Conservation (phyloP, 2,797 vertebrate species). For the Oryzias dopingdopingensis region DNA sequence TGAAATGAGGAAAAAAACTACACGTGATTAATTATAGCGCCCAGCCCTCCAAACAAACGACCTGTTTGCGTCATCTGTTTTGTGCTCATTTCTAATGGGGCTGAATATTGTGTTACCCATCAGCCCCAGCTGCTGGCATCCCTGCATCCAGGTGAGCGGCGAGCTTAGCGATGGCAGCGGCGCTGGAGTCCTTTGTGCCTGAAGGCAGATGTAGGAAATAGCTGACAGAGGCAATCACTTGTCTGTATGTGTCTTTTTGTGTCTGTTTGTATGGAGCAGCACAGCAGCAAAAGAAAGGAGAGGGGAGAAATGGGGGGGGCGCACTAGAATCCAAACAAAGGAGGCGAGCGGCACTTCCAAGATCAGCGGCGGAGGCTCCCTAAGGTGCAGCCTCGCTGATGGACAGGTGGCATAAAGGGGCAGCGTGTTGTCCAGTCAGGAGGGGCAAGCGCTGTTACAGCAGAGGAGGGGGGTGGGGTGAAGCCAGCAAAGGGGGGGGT, state of each 20-base stretch:
- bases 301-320: constrained; percentile 4
- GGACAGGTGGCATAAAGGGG: constrained; percentile 78
- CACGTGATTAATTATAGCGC: constrained; percentile 17
- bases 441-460: constrained; percentile 63
- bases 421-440: constrained; percentile 74
- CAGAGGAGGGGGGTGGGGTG: constrained; percentile 6
- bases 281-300: constrained; percentile 39
- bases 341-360: constrained; percentile 53
- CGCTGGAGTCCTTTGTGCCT: constrained; percentile 54
- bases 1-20: constrained; percentile 15
- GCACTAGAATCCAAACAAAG: constrained; percentile 66
- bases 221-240: constrained; percentile 73
- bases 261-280: constrained; percentile 66
- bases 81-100: constrained; percentile 25
- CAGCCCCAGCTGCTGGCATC: constrained; percentile 15
- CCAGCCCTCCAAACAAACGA: constrained; percentile 36
- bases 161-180: constrained; percentile 21
- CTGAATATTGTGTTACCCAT: constrained; percentile 28
- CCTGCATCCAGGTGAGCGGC: constrained; percentile 53
- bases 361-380: constrained; percentile 68
- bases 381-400: constrained; percentile 71
- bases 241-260: constrained; percentile 54
- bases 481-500: background rate
- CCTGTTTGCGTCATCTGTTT: constrained; percentile 32
- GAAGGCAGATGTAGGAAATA: constrained; percentile 71